Percentiles rank a stretch among this genome's conserved stretches.
Conservation (phyloP, 2,113 vertebrate species). For the Lanius ludovicianus region DNA sequence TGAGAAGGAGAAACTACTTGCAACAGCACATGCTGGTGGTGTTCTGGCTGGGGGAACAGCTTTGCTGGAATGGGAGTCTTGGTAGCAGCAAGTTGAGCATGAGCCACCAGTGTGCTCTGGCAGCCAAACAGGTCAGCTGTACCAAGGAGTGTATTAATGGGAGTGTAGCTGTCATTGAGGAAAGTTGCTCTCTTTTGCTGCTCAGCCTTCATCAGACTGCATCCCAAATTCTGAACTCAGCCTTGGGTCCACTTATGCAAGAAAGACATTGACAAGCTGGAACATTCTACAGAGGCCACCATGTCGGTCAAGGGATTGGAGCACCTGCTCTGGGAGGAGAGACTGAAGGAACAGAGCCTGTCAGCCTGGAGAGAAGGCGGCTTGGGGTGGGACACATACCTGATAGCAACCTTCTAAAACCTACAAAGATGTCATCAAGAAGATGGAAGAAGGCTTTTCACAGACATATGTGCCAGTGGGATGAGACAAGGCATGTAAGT, state of each 20-base stretch:
- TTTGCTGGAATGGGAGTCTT: neutral
- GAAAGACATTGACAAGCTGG: neutral
- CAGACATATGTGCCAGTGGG: neutral
- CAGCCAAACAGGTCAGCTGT: neutral
- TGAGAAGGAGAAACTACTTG: neutral
- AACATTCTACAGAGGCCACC: neutral
- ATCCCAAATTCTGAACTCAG: neutral
- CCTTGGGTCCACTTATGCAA: neutral
- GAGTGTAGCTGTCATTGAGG: neutral
- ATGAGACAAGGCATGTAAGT: fast-evolving
- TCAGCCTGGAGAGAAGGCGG: neutral
- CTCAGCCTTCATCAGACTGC: neutral
- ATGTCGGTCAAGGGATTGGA: neutral
- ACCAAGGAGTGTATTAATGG: neutral
- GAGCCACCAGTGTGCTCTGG: neutral
- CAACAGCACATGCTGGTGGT: neutral
- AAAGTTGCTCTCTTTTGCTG: neutral
- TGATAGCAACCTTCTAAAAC: neutral
- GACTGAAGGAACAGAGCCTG: neutral
- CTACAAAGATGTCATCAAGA: neutral
- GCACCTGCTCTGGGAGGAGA: neutral
- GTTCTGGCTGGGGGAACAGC: neutral
- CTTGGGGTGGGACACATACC: neutral
- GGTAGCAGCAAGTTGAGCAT: neutral
- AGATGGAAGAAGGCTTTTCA: neutral